Percentiles rank a stretch among this genome's conserved stretches.
These are phyloP conservation scores for Diabrotica balteata DNA, from an alignment of 2,888 invertebrate genomes.

Conservation along the genomic window DNA sequence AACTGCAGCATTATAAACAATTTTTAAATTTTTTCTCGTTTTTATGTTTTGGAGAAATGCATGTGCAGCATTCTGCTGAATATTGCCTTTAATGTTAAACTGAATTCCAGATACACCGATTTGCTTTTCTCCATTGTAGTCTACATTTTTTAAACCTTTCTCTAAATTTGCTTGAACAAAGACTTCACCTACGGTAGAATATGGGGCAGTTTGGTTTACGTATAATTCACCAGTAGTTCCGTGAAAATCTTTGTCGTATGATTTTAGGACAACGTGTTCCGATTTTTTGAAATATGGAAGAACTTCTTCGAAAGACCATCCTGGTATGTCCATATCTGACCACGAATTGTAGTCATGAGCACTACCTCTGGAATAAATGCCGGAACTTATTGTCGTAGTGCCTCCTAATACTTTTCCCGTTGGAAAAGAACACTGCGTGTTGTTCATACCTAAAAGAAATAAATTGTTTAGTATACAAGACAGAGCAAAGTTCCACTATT, in stretches of 20 bases:
- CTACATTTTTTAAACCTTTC: conserved; percentile 22
- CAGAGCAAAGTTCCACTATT: no score
- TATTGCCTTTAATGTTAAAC: conserved; percentile 30
- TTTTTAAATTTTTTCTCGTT: conserved; percentile 50
- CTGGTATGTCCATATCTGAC: conserved; percentile 71
- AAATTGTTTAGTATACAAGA: no score
- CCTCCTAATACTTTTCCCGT: conserved; percentile 81
- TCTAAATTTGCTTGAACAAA: conserved; percentile 62
- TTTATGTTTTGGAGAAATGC: conserved; percentile 23
- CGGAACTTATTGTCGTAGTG: conserved; percentile 77
- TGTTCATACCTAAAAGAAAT: conserved; percentile 44
- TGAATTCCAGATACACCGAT: conserved; percentile 23
- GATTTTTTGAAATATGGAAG: conserved; percentile 77
- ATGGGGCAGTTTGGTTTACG: conserved; percentile 28
- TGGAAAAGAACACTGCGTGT: conserved; percentile 55
- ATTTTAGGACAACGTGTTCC: conserved; percentile 61
- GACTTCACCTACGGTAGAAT: conserved; percentile 8
- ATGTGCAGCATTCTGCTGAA: conserved; percentile 18
- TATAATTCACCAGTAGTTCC: conserved; percentile 64
- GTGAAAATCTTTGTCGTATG: conserved; percentile 23
- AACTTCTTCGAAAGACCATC: conserved; percentile 74
- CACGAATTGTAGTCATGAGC: conserved; percentile 73
- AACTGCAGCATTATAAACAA: conserved; percentile 63
- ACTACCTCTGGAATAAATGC: conserved; percentile 77
- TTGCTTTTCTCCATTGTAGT: conserved; percentile 24